Base-by-base conservation (phyloP, 2,888 invertebrate species). In the Cosmopolites sordidus region DNA sequence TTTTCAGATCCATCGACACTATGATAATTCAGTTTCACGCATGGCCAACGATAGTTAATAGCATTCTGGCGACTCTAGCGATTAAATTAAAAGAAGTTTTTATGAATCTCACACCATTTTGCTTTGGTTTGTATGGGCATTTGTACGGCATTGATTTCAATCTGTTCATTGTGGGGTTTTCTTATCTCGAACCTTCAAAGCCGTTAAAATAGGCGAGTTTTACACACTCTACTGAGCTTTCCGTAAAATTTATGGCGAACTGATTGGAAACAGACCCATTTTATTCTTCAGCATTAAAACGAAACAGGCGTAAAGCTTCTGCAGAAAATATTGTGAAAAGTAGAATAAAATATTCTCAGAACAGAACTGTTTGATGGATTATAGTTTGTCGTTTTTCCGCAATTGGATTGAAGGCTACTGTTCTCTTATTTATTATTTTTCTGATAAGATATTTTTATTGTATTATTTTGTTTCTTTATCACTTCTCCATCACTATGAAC, bases 51-150 rank as follows among this genome's bases (percentile, higher is more conserved):
- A 47, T 48, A 44, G 22, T 51, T 55, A 55, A 55, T 55, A 51
- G 51, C 46, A 55, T 16, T 33, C 33, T 12, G 46, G 46, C 46
- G 50, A 50, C 46, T 44, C 29, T 49, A 41, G 49, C 44, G 45
- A 40, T 42, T 14, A 49, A 50, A 50, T 42, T 41, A 49, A 54
- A 53, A 49, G 18, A 11, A 27, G 41, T 46, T 54, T 54, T 50
- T 50, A 50, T 54, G 33, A 37, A 41, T 41, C 49, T 47, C 38
- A 47, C 50, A 50, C 54, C 50, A 22, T 54, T 51, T 37, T 45
- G 50, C 43, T 47, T 43, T 11, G 54, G 51, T 47, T 55, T 55
- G 51, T 55, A 55, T 55, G 18, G 47, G 55, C 44, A 55, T 55
- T 55, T 55, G 55, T 55, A 51, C 43, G 40, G 51, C 37, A 18